Evolutionary conservation across 2,888 invertebrate genomes (phyloP).

Genomic region (Eupithecia subumbrata): DNA sequence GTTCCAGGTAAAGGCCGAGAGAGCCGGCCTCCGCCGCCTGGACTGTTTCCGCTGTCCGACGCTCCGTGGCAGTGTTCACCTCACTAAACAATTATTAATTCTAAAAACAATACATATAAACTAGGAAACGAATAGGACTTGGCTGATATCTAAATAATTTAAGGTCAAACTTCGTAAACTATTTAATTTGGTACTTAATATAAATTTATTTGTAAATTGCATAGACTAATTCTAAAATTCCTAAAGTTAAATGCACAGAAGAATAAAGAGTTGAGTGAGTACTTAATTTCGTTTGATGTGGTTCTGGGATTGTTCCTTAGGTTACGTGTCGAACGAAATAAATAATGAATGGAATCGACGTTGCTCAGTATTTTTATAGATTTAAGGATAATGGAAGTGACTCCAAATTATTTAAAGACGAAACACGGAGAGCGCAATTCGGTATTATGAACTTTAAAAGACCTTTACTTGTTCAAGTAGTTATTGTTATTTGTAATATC

Average conservation of each 20-base stretch:
- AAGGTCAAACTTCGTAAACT: slow-evolving; percentile 59
- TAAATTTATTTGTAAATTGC: slow-evolving; percentile 67
- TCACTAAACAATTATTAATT: slow-evolving; percentile 61
- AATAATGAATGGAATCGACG: slow-evolving; percentile 68
- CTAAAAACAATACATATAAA: slow-evolving; percentile 49
- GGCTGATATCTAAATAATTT: slow-evolving; percentile 55
- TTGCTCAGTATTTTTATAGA: slow-evolving; percentile 84
- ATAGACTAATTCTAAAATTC: slow-evolving; percentile 66
- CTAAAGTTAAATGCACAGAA: slow-evolving; percentile 70
- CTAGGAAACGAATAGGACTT: slow-evolving; percentile 55
- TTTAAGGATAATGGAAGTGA: slow-evolving; percentile 73
- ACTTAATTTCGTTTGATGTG: slow-evolving; percentile 66
- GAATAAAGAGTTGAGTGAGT: slow-evolving; percentile 68
- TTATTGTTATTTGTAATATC: slow-evolving; percentile 40
- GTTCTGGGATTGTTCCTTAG: slow-evolving; percentile 63
- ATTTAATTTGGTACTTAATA: slow-evolving; percentile 59
- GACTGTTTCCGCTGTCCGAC: slow-evolving; percentile 53
- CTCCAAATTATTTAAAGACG: slow-evolving; percentile 74
- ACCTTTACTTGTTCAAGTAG: slow-evolving; percentile 58
- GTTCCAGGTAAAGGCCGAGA: slow-evolving; percentile 80
- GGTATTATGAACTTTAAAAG: slow-evolving; percentile 57
- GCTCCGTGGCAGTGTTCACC: slow-evolving; percentile 58
- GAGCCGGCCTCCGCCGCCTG: slow-evolving; percentile 67
- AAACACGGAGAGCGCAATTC: slow-evolving; percentile 65
- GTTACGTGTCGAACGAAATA: slow-evolving; percentile 61